Evolutionary conservation across 2,113 vertebrate species (phyloP), one percentile per base, ranked within the genome.

Genomic region (Elaphurus davidianus): DNA sequence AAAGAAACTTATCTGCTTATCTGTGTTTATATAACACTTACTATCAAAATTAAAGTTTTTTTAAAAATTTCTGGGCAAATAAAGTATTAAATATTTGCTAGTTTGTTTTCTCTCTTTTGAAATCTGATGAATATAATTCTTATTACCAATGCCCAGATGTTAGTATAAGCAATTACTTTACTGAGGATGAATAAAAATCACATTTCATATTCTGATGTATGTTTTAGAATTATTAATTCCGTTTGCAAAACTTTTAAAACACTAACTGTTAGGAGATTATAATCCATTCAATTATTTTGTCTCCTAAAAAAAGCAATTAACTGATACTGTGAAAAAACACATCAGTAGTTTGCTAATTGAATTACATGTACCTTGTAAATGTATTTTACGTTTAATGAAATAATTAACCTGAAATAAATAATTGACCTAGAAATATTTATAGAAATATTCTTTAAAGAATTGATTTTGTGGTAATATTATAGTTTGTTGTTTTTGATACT

Each of bases 171-270:
- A 97, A 50, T 19, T 96, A n/a, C 15, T 95, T 90, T 93, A 23
- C 10, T 87, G 54, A 55, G 10, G 25, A 85, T 93, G 62, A 79
- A 93, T 81, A 86, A 67, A 94, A n/a, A 54, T 87, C 52, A 87
- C 17, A 97, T 97, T 96, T 96, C 23, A 86, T 50, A 88, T 67
- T 95, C 36, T 82, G 25, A 50, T 91, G 23, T 96, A 11, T 97
- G 36, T 74, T 97, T 96, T 95, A 95, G 28, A 87, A 45, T 95
- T 94, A 45, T 83, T 93, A 40, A 86, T 83, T 97, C 50, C 17
- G 15, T 28, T 87, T 94, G 54, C 5, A 94, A 92, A 62, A 83
- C 30, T 91, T 64, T 95, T 92, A 54, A 64, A 57, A 96, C 97
- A 88, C 1, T 6, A 96, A 36, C 13, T 95, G 57, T 97, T 43